Percentiles rank a stretch among this genome's conserved stretches.
Conservation (phyloP, 2,888 invertebrate genomes). For the Nemurella pictetii region DNA sequence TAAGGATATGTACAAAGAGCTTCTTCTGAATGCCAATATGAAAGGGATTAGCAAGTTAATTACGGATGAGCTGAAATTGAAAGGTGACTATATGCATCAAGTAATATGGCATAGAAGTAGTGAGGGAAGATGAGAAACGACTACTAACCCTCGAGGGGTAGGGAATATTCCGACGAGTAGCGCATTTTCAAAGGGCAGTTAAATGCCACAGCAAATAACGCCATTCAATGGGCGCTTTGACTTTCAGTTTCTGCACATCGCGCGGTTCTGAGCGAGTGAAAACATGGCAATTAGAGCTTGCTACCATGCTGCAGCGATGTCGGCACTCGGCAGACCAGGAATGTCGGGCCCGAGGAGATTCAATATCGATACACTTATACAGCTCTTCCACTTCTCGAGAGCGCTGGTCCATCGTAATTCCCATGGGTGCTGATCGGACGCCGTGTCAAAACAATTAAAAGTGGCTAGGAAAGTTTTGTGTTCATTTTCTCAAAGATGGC, state of each 20-base stretch:
- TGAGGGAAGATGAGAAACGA: conserved; percentile 4
- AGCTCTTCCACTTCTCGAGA: neutral
- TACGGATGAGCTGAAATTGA: conserved; percentile 18
- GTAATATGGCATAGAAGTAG: neutral
- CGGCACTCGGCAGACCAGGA: neutral
- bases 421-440: neutral
- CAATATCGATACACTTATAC: neutral
- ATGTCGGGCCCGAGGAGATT: neutral
- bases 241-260: neutral
- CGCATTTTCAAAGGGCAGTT: conserved; percentile 28
- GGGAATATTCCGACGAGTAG: neutral
- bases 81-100: conserved; percentile 21
- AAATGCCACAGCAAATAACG: conserved; percentile 35
- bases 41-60: conserved; percentile 25
- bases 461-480: neutral
- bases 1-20: neutral
- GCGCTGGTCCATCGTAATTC: neutral
- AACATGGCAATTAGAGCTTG: neutral
- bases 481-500: neutral
- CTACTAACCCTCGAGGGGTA: neutral
- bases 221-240: neutral
- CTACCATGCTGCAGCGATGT: neutral
- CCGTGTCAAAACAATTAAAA: neutral
- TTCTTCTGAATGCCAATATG: conserved; percentile 21
- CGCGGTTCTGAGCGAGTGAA: conserved; percentile 1